These are phyloP conservation scores for Ips typographus DNA, from an alignment of 1,140 invertebrate genomes.

Conservation along the genomic window DNA sequence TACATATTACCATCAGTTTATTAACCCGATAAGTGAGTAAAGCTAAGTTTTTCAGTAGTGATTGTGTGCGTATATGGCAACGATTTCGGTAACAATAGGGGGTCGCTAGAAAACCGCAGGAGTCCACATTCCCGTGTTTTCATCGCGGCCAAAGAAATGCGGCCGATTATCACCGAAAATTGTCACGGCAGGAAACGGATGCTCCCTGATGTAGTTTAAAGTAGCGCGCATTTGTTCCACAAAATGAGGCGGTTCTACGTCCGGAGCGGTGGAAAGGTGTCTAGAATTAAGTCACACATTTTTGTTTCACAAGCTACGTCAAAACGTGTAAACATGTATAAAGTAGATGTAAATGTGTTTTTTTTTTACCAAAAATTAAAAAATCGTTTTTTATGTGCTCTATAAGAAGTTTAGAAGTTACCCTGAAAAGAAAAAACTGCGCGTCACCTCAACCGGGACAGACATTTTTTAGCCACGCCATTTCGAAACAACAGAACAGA, in stretches of 20 bases:
- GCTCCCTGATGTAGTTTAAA: conserved; percentile 90
- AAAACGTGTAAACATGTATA: not conserved
- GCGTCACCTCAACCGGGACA: too few relatives aligned
- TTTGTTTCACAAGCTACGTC: not conserved
- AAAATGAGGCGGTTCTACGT: conserved; percentile 86
- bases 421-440: too few relatives aligned
- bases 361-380: too few relatives aligned
- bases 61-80: not conserved
- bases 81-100: not conserved
- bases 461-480: too few relatives aligned
- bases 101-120: conserved; percentile 60
- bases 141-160: conserved; percentile 87
- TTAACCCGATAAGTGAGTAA: too few relatives aligned
- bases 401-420: too few relatives aligned
- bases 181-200: conserved; percentile 91
- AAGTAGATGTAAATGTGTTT: not conserved
- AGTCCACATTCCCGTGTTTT: conserved; percentile 78
- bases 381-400: too few relatives aligned
- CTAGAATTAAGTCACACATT: conserved; percentile 11
- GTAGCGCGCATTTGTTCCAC: conserved; percentile 80
- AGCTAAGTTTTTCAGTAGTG: too few relatives aligned
- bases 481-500: too few relatives aligned
- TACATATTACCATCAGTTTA: too few relatives aligned
- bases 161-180: conserved; percentile 91
- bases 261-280: conserved; percentile 88